Evolutionary conservation across 1,140 invertebrate genomes (phyloP), one percentile per base, ranked within the genome.

Genomic region (Theocolax elegans): DNA sequence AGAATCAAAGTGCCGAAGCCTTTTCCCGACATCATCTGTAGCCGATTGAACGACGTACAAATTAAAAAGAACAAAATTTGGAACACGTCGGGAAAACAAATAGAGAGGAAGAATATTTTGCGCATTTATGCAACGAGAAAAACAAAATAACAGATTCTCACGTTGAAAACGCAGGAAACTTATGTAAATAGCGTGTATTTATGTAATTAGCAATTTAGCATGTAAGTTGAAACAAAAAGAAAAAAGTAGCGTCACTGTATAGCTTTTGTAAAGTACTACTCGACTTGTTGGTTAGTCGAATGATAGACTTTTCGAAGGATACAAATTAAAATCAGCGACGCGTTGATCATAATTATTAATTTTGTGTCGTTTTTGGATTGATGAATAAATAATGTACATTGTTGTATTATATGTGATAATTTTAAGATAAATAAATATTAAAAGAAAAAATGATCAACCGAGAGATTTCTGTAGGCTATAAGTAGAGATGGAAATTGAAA

Each of bases 181-280:
- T 74, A 66, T 83, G 81, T 83, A 86, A 80, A 86, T 82, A 85
- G 74, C 73, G 74, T 85, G 83, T 84, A 85, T 85, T 84, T 84
- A 84, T 84, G 84, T 85, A 85, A 85, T 84, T 85, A 84, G 77
- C 60, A 71, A 65, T 65, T n/a, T 71, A 71, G 62, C 35, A 3
- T 35, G 40, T 71, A 71, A 71, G 46, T 25, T 31, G 60, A 67
- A 46, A 46, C 35, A n/a, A n/a, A n/a, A n/a, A n/a, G n/a, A n/a
- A n/a, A n/a, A n/a, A n/a, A n/a, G n/a, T n/a, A n/a, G n/a, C 48
- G 64, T n/a, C 63, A 66, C 42, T 42, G 58, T 53, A n/a, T 53
- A 42, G 29, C 44, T 66, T 63, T 67, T 67, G 40, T 63, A 51
- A 67, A 60, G 64, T 46, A 54, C 27, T 12, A 59, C 59, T 72